Evolutionary conservation across 2,797 vertebrate species (phyloP).

Genomic region (Carapus acus): DNA sequence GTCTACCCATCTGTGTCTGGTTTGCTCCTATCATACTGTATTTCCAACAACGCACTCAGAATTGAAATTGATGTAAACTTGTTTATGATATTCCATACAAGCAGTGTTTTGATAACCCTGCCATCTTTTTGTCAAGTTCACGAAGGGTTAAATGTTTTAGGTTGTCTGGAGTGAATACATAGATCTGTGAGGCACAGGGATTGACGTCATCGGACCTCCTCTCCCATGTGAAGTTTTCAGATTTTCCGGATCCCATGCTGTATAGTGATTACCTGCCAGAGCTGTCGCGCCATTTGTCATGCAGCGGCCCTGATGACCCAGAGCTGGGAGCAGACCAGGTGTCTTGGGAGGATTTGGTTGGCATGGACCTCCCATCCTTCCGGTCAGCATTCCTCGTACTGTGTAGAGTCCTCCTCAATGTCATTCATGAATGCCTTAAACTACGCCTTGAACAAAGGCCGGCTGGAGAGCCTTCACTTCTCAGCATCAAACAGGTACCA

Average conservation of each 20-base stretch:
- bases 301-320: slow-evolving; percentile 63
- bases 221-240: slow-evolving; percentile 78
- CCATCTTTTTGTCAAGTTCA: too few relatives aligned
- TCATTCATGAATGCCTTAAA: slow-evolving; percentile 99
- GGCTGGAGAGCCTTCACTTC: slow-evolving; percentile 91
- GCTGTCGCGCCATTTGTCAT: slow-evolving; percentile 76
- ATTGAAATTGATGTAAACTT: too few relatives aligned
- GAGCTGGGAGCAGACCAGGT: slow-evolving; percentile 78
- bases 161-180: not conserved
- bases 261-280: slow-evolving; percentile 93
- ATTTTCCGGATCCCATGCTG: slow-evolving; percentile 89
- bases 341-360: slow-evolving; percentile 85
- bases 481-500: slow-evolving; percentile 97
- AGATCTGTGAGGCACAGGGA: slow-evolving; percentile 3
- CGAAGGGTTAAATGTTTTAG: too few relatives aligned
- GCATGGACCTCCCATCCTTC: slow-evolving; percentile 97
- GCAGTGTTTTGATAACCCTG: too few relatives aligned
- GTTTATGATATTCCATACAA: too few relatives aligned
- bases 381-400: slow-evolving; percentile 93
- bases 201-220: not conserved
- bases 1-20: too few relatives aligned
- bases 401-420: slow-evolving; percentile 93
- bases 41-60: too few relatives aligned
- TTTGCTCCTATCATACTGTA: too few relatives aligned
- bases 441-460: slow-evolving; percentile 93